phyloP scores from a whole-genome alignment of 2,888 invertebrate genomes.

The Erebia palarica region DNA sequence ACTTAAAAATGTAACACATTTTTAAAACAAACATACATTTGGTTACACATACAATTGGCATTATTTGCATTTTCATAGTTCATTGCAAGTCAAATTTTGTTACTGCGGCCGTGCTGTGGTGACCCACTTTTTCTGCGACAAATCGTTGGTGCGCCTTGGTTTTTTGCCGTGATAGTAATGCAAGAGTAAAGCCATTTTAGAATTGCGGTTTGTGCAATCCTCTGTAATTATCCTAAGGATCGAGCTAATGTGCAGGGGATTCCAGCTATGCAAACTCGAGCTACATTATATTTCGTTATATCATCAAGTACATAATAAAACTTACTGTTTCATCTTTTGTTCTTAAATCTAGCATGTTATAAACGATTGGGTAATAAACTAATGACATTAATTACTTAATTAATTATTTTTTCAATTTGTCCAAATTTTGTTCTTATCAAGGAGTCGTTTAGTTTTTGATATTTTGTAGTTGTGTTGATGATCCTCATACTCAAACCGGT shows the following conservation, averaged over 20 bases:
- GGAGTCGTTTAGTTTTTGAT: too few species aligned
- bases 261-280: conserved; percentile 4
- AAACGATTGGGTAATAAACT: neutral
- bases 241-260: conserved; percentile 12
- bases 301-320: neutral
- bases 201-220: conserved; percentile 33
- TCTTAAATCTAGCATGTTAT: neutral
- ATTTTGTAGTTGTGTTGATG: neutral
- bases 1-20: too few species aligned
- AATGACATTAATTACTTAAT: neutral
- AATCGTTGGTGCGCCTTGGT: conserved; percentile 29
- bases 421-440: too few species aligned
- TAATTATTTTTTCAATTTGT: too few species aligned
- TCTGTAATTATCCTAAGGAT: conserved; percentile 24
- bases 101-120: conserved; percentile 23
- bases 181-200: conserved; percentile 33
- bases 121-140: conserved; percentile 32
- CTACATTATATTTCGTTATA: neutral
- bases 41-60: neutral
- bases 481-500: neutral
- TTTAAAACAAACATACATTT: too few species aligned
- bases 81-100: conserved; percentile 22
- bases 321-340: neutral
- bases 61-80: conserved; percentile 7
- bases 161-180: conserved; percentile 32